Evolutionary conservation across 2,888 invertebrate genomes (phyloP).

Genomic region (Chorisops tibialis): DNA sequence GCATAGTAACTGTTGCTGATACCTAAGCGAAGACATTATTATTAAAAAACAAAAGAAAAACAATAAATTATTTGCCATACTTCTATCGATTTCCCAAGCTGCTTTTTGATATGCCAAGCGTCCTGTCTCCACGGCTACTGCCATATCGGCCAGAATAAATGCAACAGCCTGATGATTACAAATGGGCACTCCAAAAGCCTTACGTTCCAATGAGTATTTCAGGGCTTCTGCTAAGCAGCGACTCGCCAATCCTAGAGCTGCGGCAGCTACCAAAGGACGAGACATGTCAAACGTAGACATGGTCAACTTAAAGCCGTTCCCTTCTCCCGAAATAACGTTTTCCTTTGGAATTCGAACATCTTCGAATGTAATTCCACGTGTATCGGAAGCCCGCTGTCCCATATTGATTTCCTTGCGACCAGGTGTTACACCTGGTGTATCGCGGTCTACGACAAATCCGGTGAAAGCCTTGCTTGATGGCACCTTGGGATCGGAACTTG

Average conservation of each 20-base stretch:
- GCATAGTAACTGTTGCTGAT: conserved; percentile 68
- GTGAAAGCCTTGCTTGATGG: conserved; percentile 80
- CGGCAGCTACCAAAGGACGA: conserved; percentile 74
- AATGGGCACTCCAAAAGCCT: conserved; percentile 80
- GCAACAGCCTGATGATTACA: conserved; percentile 78
- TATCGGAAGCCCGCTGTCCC: conserved; percentile 72
- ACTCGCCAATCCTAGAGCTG: conserved; percentile 80
- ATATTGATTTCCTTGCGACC: conserved; percentile 69
- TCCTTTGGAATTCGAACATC: conserved; percentile 70
- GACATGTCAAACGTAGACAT: conserved; percentile 73
- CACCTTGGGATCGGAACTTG: conserved; percentile 80
- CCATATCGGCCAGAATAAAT: conserved; percentile 90
- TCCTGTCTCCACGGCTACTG: conserved; percentile 74
- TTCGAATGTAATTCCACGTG: conserved; percentile 69
- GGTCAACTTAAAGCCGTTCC: conserved; percentile 70
- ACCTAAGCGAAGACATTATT: conserved; percentile 36
- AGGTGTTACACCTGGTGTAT: conserved; percentile 61
- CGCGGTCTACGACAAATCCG: conserved; percentile 68
- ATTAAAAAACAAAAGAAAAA: not conserved
- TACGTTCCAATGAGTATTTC: conserved; percentile 81
- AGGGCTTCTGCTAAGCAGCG: conserved; percentile 83
- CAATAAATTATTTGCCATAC: conserved; percentile 41
- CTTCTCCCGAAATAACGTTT: conserved; percentile 65
- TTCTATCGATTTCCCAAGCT: conserved; percentile 81
- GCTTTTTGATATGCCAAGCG: conserved; percentile 76